Evolutionary conservation across 1,140 invertebrate species (phyloP).

Genomic region (Eumeta japonica): DNA sequence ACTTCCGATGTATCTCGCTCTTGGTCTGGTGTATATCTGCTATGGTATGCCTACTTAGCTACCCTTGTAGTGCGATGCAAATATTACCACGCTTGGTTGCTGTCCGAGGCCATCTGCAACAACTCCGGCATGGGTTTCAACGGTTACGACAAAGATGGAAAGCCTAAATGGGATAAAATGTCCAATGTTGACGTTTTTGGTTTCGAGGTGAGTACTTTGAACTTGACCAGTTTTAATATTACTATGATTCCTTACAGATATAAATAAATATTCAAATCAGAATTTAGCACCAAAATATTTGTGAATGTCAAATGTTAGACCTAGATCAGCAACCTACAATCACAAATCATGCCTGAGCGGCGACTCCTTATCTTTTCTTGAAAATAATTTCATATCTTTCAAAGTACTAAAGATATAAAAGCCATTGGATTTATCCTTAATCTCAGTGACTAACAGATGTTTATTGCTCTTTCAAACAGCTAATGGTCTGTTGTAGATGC

Average conservation of each 20-base stretch:
- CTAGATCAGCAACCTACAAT: too few species aligned
- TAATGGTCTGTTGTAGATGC: neutral
- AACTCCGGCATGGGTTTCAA: slow-evolving; percentile 90
- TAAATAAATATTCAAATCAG: too few species aligned
- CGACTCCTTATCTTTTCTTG: too few species aligned
- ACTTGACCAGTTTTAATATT: neutral
- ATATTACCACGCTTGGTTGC: slow-evolving; percentile 95
- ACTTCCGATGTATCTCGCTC: slow-evolving; percentile 41
- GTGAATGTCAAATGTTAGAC: too few species aligned
- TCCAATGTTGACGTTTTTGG: slow-evolving; percentile 86
- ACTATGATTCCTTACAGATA: too few species aligned
- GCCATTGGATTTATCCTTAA: too few species aligned
- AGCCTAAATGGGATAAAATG: slow-evolving; percentile 79
- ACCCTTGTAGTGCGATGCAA: slow-evolving; percentile 82
- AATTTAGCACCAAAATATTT: too few species aligned
- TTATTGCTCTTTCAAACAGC: too few species aligned
- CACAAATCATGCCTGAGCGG: too few species aligned
- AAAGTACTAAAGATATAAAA: too few species aligned
- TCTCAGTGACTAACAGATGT: too few species aligned
- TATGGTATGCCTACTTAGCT: slow-evolving; percentile 75
- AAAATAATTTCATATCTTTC: too few species aligned
- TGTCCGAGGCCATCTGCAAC: slow-evolving; percentile 93
- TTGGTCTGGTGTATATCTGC: slow-evolving; percentile 61
- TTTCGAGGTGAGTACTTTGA: slow-evolving; percentile 79
- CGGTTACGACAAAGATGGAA: slow-evolving; percentile 74